Evolutionary conservation across 2,888 invertebrate genomes (phyloP).

Genomic region (Aradus depressus): DNA sequence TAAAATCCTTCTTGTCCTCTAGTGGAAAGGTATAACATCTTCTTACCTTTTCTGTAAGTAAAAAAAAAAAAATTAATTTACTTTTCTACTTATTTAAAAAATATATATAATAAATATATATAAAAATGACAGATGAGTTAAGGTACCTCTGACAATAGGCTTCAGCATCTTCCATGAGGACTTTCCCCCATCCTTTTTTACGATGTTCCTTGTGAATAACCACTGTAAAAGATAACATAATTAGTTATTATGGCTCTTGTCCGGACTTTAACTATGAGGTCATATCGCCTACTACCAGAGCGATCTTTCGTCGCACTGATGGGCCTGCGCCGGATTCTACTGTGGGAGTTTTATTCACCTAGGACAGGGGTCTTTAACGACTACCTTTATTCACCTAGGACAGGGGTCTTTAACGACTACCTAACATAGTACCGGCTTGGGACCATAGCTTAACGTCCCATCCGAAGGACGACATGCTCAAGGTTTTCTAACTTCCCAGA

Average conservation of each 20-base stretch:
- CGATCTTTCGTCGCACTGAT: slow-evolving; percentile 1
- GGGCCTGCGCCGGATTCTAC: no score
- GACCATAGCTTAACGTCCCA: no score
- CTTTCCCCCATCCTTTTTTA: slow-evolving; percentile 64
- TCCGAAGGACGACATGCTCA: no score
- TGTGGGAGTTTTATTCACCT: no score
- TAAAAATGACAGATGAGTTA: not conserved
- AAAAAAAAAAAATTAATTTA: slow-evolving; percentile 7
- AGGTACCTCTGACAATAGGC: slow-evolving; percentile 50
- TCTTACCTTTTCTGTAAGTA: slow-evolving; percentile 31
- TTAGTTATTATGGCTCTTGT: no score
- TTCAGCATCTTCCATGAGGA: slow-evolving; percentile 61
- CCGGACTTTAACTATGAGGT: no score
- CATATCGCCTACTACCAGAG: slow-evolving; percentile 3
- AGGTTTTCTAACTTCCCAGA: no score
- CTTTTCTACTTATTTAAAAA: not conserved
- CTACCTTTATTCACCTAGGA: no score
- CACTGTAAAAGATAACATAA: slow-evolving; percentile 46
- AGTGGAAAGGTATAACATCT: slow-evolving; percentile 33
- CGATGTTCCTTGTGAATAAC: slow-evolving; percentile 59
- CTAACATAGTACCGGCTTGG: no score
- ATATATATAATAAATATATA: not conserved
- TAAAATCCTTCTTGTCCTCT: slow-evolving; percentile 35
- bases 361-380: no score
- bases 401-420: no score